phyloP scores from a whole-genome alignment of 2,113 vertebrate species.

The Callipepla squamata region DNA sequence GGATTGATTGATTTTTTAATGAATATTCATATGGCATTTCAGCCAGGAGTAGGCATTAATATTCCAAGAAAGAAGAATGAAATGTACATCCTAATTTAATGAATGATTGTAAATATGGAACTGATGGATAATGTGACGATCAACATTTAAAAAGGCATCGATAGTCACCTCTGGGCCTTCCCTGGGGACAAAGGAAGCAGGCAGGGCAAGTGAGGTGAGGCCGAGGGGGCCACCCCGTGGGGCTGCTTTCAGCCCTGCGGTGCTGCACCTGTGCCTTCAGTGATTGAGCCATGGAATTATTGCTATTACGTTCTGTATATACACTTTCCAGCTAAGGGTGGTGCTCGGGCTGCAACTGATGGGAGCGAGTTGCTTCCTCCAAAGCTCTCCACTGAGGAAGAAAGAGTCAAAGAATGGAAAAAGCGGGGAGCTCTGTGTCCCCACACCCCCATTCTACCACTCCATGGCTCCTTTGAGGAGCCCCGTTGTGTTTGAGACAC shows the following conservation, averaged over 20 bases:
- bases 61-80: slow-evolving; percentile 71
- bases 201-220: neutral
- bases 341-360: fast-evolving
- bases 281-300: neutral
- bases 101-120: slow-evolving; percentile 61
- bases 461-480: neutral
- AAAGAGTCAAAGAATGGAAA: neutral
- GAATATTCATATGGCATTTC: slow-evolving; percentile 74
- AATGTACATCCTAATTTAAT: slow-evolving; percentile 63
- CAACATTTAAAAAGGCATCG: slow-evolving; percentile 48
- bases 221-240: neutral
- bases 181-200: slow-evolving; percentile 5
- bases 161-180: slow-evolving; percentile 19
- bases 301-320: neutral
- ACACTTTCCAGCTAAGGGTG: fast-evolving
- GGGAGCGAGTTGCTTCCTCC: neutral
- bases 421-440: neutral
- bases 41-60: slow-evolving; percentile 60
- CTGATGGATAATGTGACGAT: slow-evolving; percentile 51
- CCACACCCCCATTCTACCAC: neutral
- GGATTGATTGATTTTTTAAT: slow-evolving; percentile 62
- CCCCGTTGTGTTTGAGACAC: slow-evolving; percentile 48
- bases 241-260: neutral
- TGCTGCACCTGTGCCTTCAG: neutral
- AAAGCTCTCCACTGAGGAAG: neutral